Evolutionary conservation across 2,888 invertebrate genomes (phyloP).

Genomic region (Plebejus melissa): DNA sequence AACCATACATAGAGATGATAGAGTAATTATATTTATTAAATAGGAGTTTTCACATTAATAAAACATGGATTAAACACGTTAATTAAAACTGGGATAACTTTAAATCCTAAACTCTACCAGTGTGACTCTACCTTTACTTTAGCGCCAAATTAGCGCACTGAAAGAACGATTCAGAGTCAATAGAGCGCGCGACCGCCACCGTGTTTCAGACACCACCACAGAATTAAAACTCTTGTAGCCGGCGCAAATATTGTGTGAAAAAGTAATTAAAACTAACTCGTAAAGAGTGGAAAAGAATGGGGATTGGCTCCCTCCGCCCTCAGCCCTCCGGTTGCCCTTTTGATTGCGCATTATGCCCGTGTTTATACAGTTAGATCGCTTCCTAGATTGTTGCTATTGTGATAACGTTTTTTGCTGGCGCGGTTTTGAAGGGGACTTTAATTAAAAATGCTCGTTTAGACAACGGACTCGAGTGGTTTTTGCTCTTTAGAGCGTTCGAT

Average conservation of each 20-base stretch:
- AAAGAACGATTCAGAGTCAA: conserved; percentile 5
- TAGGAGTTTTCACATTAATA: background rate
- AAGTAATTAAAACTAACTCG: conserved; percentile 68
- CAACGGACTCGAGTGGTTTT: conserved; percentile 47
- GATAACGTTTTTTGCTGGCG: conserved; percentile 66
- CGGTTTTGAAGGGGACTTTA: conserved; percentile 68
- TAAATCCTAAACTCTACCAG: background rate
- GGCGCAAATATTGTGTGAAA: conserved; percentile 38
- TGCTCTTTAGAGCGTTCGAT: conserved; percentile 38
- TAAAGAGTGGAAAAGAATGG: conserved; percentile 37
- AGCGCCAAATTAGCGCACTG: conserved; percentile 13
- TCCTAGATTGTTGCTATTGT: conserved; percentile 77
- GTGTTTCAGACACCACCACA: background rate
- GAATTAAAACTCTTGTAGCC: conserved; percentile 5
- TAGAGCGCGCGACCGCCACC: conserved; percentile 4
- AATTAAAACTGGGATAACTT: background rate
- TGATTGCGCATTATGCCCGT: conserved; percentile 77
- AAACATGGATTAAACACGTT: too few species aligned
- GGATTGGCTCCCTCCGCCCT: conserved; percentile 47
- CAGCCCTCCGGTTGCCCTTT: conserved; percentile 71
- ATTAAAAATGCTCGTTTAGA: conserved; percentile 71
- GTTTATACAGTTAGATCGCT: conserved; percentile 78
- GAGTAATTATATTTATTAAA: background rate
- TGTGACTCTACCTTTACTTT: background rate
- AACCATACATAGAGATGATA: background rate